A percentile compares a stretch with the other conserved stretches of the same genome.
phyloP scores from a whole-genome alignment of 2,888 invertebrate species.

The Toxonevra muliebris region DNA sequence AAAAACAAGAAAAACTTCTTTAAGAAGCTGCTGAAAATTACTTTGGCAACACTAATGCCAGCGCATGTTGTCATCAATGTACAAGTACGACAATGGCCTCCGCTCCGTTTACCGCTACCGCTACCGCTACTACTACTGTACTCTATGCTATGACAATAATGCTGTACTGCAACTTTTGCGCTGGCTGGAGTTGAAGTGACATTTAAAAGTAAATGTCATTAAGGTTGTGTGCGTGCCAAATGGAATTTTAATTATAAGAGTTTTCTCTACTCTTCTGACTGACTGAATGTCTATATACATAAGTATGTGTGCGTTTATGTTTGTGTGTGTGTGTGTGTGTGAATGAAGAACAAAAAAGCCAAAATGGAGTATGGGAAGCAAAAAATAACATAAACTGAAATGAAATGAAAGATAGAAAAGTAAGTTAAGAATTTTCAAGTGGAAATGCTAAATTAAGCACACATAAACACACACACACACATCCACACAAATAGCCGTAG shows the following conservation, averaged over 20 bases:
- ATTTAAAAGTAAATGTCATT: constrained; percentile 47
- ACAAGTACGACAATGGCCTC: background rate
- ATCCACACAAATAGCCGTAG: too few species aligned
- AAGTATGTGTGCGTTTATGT: background rate
- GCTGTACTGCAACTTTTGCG: background rate
- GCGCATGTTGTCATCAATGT: background rate
- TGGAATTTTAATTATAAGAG: constrained; percentile 49
- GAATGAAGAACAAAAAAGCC: constrained; percentile 46
- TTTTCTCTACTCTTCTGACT: background rate
- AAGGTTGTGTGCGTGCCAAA: constrained; percentile 52
- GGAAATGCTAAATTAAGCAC: constrained; percentile 7
- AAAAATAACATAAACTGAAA: background rate
- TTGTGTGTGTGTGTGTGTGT: background rate
- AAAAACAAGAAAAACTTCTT: background rate
- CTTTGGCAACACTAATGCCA: constrained; percentile 5
- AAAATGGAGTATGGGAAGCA: constrained; percentile 26
- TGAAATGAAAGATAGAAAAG: constrained; percentile 35
- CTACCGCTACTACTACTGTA: background rate
- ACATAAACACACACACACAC: background rate
- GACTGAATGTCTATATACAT: background rate
- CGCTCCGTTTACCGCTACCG: background rate
- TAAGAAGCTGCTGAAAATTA: constrained; percentile 7
- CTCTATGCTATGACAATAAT: background rate
- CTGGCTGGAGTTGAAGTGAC: constrained; percentile 8
- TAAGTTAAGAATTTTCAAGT: background rate